Conservation (phyloP, 2,797 vertebrate genomes). For the Distichodus sexfasciatus region DNA sequence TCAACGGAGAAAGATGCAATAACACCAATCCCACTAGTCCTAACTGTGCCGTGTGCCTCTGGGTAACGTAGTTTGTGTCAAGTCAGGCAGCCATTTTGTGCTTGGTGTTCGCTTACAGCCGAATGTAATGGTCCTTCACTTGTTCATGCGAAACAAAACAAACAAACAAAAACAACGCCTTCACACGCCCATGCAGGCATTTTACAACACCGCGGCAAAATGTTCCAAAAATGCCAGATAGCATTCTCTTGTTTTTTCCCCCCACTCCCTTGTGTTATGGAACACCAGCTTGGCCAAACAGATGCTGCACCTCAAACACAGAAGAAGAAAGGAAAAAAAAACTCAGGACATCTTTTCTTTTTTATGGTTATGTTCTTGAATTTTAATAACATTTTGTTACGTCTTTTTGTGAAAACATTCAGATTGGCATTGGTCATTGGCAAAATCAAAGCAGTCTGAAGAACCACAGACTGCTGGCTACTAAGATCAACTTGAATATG, state of each 20-base stretch:
- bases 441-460: conserved; percentile 17
- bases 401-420: conserved; percentile 20
- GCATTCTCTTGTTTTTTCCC: conserved; percentile 30
- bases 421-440: conserved; percentile 38
- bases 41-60: conserved; percentile 31
- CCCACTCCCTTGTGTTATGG: no score
- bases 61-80: conserved; percentile 31
- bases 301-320: conserved; percentile 48
- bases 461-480: conserved; percentile 15
- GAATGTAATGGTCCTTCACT: conserved; percentile 17
- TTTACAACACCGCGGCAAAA: neutral
- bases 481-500: conserved; percentile 12
- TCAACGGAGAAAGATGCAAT: conserved; percentile 30
- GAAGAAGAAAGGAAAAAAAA: conserved; percentile 22
- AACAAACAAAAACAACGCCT: neutral
- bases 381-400: conserved; percentile 20
- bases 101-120: conserved; percentile 17
- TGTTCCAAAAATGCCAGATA: conserved; percentile 8
- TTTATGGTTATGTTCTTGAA: neutral
- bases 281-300: conserved; percentile 51
- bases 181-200: neutral
- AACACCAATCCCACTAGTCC: conserved; percentile 22
- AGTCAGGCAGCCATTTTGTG: conserved; percentile 24
- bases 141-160: conserved; percentile 9
- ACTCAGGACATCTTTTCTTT: conserved; percentile 47